Evolutionary conservation across 1,140 invertebrate genomes (phyloP), one percentile per base, ranked within the genome.

Genomic region (Megalonaias nervosa): DNA sequence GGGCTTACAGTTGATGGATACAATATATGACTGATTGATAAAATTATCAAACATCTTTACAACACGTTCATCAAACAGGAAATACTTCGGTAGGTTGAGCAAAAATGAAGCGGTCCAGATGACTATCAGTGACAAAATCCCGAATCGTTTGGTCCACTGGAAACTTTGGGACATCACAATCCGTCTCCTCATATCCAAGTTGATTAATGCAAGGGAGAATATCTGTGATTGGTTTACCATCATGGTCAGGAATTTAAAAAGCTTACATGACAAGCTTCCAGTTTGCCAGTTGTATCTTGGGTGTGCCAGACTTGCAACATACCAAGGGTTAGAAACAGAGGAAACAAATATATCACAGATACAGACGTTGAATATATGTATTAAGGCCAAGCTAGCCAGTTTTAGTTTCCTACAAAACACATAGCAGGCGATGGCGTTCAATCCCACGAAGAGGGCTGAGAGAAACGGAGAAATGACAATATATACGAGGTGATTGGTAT

Each of bases 231-330:
- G 31, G 55, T 77, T 77, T 0, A 17, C 38, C 62, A 77, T 56
- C 75, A 77, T 77, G 6, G 75, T 77, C 1, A 71, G 13, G 31
- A 66, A 59, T n/a, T 77, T 77, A 58, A 77, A 77, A 23, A 77
- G 16, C 48, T 77, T 77, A 57, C 68, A 77, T 16, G 38, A 26
- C 15, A 65, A 21, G 12, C 48, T 12, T 16, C 75, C 75, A 21
- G 75, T 71, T 16, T 48, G 60, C 75, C 75, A 77, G 17, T 16
- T 57, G 31, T 77, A 59, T 2, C 38, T 26, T 21, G 75, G 75
- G 9, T 77, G 69, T 38, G 64, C 12, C 23, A 77, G 21, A 57
- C 71, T 77, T 9, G 62, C 62, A 0, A 77, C 57, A 55, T 77
- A 77, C 19, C 71, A 77, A 14, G 69, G 67, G 56, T 77, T 77